Percentiles rank a stretch among this genome's conserved stretches.
These are phyloP conservation scores for Tichodroma muraria DNA, from an alignment of 2,113 vertebrate species.

Conservation along the genomic window DNA sequence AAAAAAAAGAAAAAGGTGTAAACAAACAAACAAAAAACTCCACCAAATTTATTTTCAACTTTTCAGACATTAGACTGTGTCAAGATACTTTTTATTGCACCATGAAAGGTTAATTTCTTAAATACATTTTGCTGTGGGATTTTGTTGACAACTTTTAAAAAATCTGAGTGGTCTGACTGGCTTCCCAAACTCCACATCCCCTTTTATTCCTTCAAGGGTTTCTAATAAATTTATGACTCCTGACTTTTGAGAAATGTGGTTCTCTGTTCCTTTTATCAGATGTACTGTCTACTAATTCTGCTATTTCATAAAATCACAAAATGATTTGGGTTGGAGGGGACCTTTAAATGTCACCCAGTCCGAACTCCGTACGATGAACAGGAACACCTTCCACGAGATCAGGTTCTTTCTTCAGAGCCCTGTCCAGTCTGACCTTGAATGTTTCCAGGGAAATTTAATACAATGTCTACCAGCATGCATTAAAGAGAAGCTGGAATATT, in stretches of 20 bases:
- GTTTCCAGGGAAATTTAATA: neutral
- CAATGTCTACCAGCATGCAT: neutral
- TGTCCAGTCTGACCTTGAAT: neutral
- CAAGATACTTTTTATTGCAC: neutral
- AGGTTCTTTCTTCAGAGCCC: neutral
- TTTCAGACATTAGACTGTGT: neutral
- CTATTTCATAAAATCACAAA: neutral
- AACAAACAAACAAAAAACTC: neutral
- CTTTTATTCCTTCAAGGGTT: neutral
- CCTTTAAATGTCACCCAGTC: neutral
- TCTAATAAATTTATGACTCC: neutral
- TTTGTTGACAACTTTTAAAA: neutral
- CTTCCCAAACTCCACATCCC: neutral
- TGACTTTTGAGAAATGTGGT: neutral
- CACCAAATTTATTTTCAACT: neutral
- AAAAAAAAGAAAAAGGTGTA: too few relatives aligned
- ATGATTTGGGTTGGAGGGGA: neutral
- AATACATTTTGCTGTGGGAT: neutral
- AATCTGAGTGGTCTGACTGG: fast-evolving
- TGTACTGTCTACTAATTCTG: neutral
- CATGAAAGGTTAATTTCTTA: neutral
- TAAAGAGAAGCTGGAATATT: neutral
- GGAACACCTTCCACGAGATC: neutral
- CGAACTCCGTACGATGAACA: neutral
- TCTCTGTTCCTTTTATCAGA: neutral